phyloP scores from a whole-genome alignment of 1,140 invertebrate species.

The Contarinia nasturtii region DNA sequence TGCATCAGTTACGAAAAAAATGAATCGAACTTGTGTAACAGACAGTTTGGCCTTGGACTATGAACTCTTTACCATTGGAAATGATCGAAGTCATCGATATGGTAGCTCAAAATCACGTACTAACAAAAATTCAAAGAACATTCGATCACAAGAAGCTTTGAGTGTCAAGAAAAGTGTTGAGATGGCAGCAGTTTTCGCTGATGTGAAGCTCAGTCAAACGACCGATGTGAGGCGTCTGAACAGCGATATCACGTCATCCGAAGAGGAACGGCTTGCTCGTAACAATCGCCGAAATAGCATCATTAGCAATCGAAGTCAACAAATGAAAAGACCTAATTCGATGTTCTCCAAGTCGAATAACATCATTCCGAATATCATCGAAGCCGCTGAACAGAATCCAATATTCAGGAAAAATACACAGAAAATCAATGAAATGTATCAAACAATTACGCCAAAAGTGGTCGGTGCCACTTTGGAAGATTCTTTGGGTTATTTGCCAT shows the following conservation, averaged over 20 bases:
- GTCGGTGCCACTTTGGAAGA: constrained; percentile 23
- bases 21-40: constrained; percentile 17
- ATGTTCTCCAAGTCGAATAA: background rate
- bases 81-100: constrained; percentile 15
- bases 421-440: constrained; percentile 11
- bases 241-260: too few species aligned
- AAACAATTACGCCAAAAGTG: constrained; percentile 11
- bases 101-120: constrained; percentile 13
- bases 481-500: constrained; percentile 25
- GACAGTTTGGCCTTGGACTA: constrained; percentile 53
- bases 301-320: background rate
- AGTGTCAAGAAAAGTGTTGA: constrained; percentile 75
- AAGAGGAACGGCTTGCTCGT: background rate
- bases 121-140: constrained; percentile 9
- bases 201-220: constrained; percentile 29
- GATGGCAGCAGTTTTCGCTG: constrained; percentile 66
- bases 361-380: background rate
- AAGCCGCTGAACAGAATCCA: background rate
- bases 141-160: constrained; percentile 43
- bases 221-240: constrained; percentile 10
- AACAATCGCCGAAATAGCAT: background rate
- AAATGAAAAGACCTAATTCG: background rate
- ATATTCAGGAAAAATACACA: background rate
- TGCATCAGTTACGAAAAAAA: constrained; percentile 11
- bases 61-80: constrained; percentile 34